Conservation (phyloP, 2,797 vertebrate genomes). For the Pantherophis alleghaniensis region DNA sequence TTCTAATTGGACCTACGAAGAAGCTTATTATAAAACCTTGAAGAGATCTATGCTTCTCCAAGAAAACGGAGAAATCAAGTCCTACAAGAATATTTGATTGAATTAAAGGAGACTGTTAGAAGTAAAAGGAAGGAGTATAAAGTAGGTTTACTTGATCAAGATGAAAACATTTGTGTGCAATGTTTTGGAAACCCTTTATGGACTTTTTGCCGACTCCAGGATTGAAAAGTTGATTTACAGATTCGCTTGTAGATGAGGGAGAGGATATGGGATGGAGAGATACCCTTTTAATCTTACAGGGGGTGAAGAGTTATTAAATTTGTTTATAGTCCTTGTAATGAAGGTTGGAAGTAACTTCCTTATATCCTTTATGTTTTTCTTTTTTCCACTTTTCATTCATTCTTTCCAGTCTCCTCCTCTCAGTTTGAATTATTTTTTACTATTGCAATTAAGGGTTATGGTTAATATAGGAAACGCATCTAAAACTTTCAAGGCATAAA, state of each 20-base stretch:
- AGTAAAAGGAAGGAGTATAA: neutral
- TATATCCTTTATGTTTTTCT: neutral
- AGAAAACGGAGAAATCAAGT: neutral
- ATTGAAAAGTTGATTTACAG: neutral
- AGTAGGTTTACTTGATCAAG: neutral
- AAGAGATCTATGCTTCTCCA: neutral
- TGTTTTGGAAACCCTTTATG: neutral
- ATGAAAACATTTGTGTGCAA: neutral
- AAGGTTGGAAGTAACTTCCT: neutral
- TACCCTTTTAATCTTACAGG: neutral
- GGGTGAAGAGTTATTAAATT: neutral
- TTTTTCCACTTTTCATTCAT: neutral
- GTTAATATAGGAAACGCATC: neutral
- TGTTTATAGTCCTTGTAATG: neutral
- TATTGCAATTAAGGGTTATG: neutral
- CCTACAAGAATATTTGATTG: neutral
- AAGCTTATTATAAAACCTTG: neutral
- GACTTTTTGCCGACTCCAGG: neutral
- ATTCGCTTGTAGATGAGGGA: neutral
- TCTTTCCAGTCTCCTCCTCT: neutral
- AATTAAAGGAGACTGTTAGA: neutral
- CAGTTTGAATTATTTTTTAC: neutral
- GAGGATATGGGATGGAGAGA: neutral
- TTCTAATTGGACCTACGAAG: neutral
- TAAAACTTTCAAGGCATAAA: neutral